phyloP scores from a whole-genome alignment of 2,888 invertebrate genomes.

The Thymelicus sylvestris region DNA sequence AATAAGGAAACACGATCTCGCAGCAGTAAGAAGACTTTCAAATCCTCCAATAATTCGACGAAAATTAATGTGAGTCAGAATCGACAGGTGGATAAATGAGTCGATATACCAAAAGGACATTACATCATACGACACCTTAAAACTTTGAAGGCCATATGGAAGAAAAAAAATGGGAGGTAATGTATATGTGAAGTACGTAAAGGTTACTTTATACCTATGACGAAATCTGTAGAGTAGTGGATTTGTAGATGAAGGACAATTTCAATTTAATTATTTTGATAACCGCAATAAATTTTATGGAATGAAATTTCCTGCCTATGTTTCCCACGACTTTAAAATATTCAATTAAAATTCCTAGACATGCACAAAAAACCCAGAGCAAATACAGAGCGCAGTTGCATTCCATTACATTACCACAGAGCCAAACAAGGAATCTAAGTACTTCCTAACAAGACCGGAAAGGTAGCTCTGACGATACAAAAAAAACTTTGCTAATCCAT shows the following conservation, averaged over 20 bases:
- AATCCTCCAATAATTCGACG: slow-evolving; percentile 28
- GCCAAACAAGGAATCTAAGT: slow-evolving; percentile 16
- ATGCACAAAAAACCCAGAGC: neutral
- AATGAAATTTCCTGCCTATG: neutral
- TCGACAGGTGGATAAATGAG: slow-evolving; percentile 23
- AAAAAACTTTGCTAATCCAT: slow-evolving; percentile 30
- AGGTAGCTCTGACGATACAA: slow-evolving; percentile 9
- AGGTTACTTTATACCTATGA: too few species aligned
- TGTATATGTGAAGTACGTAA: too few species aligned
- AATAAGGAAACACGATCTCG: slow-evolving; percentile 32
- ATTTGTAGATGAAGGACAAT: too few species aligned
- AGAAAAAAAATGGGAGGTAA: too few species aligned
- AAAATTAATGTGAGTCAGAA: slow-evolving; percentile 33
- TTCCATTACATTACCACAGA: slow-evolving; percentile 4
- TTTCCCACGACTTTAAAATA: neutral
- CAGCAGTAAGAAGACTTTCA: slow-evolving; percentile 33
- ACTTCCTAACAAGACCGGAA: slow-evolving; percentile 35
- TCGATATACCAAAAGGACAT: slow-evolving; percentile 2
- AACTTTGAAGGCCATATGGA: neutral
- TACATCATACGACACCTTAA: neutral
- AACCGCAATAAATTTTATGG: neutral
- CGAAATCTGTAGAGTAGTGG: too few species aligned
- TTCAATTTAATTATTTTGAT: too few species aligned
- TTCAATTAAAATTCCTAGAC: neutral
- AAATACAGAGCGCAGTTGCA: neutral